phyloP scores from a whole-genome alignment of 2,113 vertebrate genomes.

The Strix uralensis region DNA sequence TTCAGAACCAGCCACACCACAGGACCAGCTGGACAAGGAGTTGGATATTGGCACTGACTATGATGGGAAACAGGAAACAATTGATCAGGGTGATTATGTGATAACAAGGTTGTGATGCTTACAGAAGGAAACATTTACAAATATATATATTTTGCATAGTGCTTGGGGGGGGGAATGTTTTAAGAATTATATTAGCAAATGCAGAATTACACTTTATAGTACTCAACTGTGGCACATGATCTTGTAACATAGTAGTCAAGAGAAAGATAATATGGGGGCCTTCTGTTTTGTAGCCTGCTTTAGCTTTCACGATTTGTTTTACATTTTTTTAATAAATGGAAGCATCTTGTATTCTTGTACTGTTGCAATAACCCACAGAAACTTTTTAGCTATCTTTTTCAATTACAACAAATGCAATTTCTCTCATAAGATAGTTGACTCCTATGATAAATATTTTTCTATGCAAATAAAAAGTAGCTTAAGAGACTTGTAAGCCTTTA shows the following conservation, averaged over 20 bases:
- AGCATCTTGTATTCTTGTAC: slow-evolving; percentile 77
- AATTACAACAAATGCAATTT: slow-evolving; percentile 72
- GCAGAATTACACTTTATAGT: slow-evolving; percentile 61
- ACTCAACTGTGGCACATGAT: slow-evolving; percentile 60
- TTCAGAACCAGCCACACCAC: slow-evolving; percentile 39
- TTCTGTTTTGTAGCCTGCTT: slow-evolving; percentile 72
- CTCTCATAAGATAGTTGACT: slow-evolving; percentile 68
- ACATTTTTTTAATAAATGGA: slow-evolving; percentile 75
- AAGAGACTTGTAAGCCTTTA: slow-evolving; percentile 56
- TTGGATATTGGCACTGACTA: slow-evolving; percentile 54
- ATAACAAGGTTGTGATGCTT: slow-evolving; percentile 77
- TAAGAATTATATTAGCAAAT: slow-evolving; percentile 57
- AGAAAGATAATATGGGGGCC: slow-evolving; percentile 42
- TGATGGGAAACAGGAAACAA: slow-evolving; percentile 55
- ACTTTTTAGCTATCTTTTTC: slow-evolving; percentile 78
- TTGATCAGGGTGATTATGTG: slow-evolving; percentile 72
- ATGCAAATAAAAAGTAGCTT: slow-evolving; percentile 71
- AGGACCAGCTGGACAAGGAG: slow-evolving; percentile 18
- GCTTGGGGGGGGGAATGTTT: not conserved
- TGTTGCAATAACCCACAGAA: slow-evolving; percentile 72
- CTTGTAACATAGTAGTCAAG: slow-evolving; percentile 59
- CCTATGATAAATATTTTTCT: slow-evolving; percentile 76
- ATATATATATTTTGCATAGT: slow-evolving; percentile 66
- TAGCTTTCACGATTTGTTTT: slow-evolving; percentile 72
- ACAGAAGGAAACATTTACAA: not conserved